Conservation (phyloP, 1,140 invertebrate genomes). For the Lepidurus couesii region DNA sequence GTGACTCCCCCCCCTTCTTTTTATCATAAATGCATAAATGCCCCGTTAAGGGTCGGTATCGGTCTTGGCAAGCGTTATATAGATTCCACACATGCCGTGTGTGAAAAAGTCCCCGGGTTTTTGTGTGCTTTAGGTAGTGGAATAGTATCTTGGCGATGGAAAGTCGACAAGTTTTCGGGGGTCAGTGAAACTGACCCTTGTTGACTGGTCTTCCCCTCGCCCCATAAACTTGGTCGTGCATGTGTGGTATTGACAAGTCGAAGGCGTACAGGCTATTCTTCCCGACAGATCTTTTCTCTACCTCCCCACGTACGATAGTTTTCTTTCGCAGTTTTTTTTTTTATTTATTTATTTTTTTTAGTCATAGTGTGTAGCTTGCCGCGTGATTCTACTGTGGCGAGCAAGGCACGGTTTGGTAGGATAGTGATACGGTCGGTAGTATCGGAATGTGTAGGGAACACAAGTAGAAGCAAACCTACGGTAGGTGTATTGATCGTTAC, state of each 20-base stretch:
- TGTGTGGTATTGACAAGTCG: constrained; percentile 9
- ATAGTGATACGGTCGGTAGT: too few relatives aligned
- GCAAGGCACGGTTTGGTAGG: background rate
- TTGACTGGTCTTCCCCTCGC: background rate
- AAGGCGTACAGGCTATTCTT: too few relatives aligned
- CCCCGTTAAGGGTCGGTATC: background rate
- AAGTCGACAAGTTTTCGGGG: background rate
- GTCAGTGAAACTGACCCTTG: constrained; percentile 5
- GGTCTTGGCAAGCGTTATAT: background rate
- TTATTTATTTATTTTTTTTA: too few relatives aligned
- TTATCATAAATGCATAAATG: constrained; percentile 22
- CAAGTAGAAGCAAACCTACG: too few relatives aligned
- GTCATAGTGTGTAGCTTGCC: background rate
- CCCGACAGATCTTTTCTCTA: too few relatives aligned
- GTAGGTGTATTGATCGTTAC: background rate
- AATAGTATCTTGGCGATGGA: background rate
- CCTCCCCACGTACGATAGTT: background rate
- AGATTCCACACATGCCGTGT: background rate
- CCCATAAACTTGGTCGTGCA: background rate
- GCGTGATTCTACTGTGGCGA: background rate
- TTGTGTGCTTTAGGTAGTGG: background rate
- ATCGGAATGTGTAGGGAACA: too few relatives aligned
- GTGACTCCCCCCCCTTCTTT: background rate
- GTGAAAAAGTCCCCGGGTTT: too few relatives aligned
- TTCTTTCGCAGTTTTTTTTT: background rate